phyloP scores from a whole-genome alignment of 2,113 vertebrate genomes.

The Ivindomyrus marchei region DNA sequence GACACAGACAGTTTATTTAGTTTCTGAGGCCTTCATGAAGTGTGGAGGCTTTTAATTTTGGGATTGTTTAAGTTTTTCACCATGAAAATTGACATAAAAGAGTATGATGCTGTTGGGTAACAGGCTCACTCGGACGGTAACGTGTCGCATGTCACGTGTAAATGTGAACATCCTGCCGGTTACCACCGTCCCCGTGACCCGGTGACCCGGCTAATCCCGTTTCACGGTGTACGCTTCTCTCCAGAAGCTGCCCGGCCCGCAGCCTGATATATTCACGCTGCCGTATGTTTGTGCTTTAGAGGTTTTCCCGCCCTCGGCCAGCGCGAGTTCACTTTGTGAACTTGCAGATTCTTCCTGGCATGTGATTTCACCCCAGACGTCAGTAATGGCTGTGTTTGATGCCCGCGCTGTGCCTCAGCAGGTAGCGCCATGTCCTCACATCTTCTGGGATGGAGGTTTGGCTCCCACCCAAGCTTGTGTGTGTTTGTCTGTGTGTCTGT shows the following conservation, averaged over 20 bases:
- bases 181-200: background rate
- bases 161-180: background rate
- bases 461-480: background rate
- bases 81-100: background rate
- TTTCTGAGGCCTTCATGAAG: background rate
- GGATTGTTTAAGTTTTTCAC: background rate
- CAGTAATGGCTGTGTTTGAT: background rate
- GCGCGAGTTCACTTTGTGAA: background rate
- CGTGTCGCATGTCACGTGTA: background rate
- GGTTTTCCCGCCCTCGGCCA: background rate
- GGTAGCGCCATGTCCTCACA: background rate
- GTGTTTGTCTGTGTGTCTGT: background rate
- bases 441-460: background rate
- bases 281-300: background rate
- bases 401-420: background rate
- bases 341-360: background rate
- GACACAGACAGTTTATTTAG: constrained; percentile 21
- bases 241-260: background rate
- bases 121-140: background rate
- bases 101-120: background rate
- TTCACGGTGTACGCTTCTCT: background rate
- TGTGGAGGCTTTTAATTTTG: background rate
- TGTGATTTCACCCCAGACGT: background rate
- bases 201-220: constrained; percentile 6
- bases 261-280: background rate